Evolutionary conservation across 2,888 invertebrate species (phyloP), one percentile per base, ranked within the genome.

Genomic region (Onthophagus sagittarius): DNA sequence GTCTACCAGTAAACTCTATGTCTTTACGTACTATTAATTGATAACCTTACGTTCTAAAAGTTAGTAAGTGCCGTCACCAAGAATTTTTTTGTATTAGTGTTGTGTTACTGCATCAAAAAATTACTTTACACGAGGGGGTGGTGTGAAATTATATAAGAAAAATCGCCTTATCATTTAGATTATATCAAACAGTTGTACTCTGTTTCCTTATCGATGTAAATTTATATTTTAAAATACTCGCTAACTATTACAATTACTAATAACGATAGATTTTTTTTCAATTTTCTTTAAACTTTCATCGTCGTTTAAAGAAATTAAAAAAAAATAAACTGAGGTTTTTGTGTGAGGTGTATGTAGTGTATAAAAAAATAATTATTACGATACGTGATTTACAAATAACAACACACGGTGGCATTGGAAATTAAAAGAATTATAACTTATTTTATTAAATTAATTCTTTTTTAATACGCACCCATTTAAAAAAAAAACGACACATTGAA

Each of bases 11-110:
- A 72, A 69, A 69, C 69, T 70, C 62, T 67, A 65, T 71, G 64
- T 71, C 71, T 23, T 64, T 72, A 72, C 72, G 72, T 72, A 72
- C 72, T 72, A 72, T 62, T 23, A 67, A 69, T 67, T 67, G 67
- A 71, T 73, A 65, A 73, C 65, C 74, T 75, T 84, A 84, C 81
- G 77, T 23, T n/a, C 83, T 83, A 83, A 77, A 72, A 71, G 83
- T 84, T 85, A 84, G 84, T 84, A 84, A 84, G 85, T 85, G 85
- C 85, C 85, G 79, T 85, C 85, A 85, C 85, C 85, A 80, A 53
- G 39, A 53, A 53, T 23, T 23, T 23, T 23, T 23, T 23, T 64
- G 31, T 78, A 78, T 85, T 85, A 85, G 84, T 85, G 84, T 84
- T 23, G 23, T 23, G 23, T 80, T 80, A 83, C 82, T 85, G 82